Base-by-base conservation (phyloP, 2,797 vertebrate species). In the Numenius phaeopus region DNA sequence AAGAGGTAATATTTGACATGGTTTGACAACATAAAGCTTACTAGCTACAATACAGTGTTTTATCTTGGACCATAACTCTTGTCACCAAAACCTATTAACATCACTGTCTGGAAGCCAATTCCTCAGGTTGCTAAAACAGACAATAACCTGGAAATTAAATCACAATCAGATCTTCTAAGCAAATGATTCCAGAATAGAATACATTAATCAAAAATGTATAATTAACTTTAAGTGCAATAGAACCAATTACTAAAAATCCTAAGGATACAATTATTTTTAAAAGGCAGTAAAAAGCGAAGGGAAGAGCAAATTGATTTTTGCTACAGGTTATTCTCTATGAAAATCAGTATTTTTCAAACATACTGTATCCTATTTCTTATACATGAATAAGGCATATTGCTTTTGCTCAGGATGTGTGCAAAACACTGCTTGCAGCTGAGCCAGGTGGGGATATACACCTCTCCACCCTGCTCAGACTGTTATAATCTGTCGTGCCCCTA, bases 151-250 rank as follows among this genome's bases (percentile, higher is more conserved):
- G 29, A 89, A 94, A 96, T 96, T 96, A 95, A 95, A 84, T 87
- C 46, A 94, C 37, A 90, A 90, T 83, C 79, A 95, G 84, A 96
- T 90, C 96, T 89, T 92, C 89, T 71, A 95, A 95, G 89, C 49
- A 95, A 94, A 90, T 82, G 15, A 81, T 92, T 94, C 90, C 58
- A 90, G 94, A 94, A 88, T 50, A 76, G 23, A 96, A 85, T 71
- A 61, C 69, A 94, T 97, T 96, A 77, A 96, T 96, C 79, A 96
- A 90, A 96, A 93, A 91, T 79, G 79, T 13, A 89, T 96, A 92
- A 96, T 92, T 95, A 97, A 88, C 92, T 95, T 5, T 75, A 90
- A 93, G 93, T 77, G 57, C 75, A 89, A 94, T 90, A 94, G 22
- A 95, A 76, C 79, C 80, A 73, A 94, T 96, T 96, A 94, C 67